A percentile compares a stretch with the other conserved stretches of the same genome.
Evolutionary conservation across 1,140 invertebrate species (phyloP).

Genomic region (Lysiphlebus fabarum): DNA sequence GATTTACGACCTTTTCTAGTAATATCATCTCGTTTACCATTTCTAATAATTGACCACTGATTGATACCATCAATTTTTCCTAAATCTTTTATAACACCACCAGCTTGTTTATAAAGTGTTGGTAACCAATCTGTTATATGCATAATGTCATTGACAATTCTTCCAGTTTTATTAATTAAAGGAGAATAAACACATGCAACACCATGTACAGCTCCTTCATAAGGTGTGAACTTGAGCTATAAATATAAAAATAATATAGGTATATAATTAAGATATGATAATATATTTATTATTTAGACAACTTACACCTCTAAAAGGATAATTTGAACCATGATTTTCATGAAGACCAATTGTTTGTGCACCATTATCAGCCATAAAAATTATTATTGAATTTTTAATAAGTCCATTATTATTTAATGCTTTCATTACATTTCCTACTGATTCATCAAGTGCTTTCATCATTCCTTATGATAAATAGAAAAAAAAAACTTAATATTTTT

Average conservation of each 20-base stretch:
- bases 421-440: constrained; percentile 60
- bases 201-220: constrained; percentile 68
- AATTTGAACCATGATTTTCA: constrained; percentile 66
- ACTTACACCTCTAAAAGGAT: constrained; percentile 64
- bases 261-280: background rate
- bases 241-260: constrained; percentile 17
- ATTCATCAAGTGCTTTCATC: constrained; percentile 64
- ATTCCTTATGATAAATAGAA: constrained; percentile 53
- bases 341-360: constrained; percentile 59
- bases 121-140: constrained; percentile 76
- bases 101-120: constrained; percentile 59
- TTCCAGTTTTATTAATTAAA: constrained; percentile 49
- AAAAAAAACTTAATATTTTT: constrained; percentile 28
- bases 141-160: constrained; percentile 61
- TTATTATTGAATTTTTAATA: constrained; percentile 66
- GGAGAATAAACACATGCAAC: constrained; percentile 61
- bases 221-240: constrained; percentile 50
- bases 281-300: background rate
- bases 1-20: constrained; percentile 17
- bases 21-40: background rate
- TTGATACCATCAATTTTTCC: constrained; percentile 51
- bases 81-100: constrained; percentile 48
- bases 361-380: constrained; percentile 73
- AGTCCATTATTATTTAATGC: constrained; percentile 54
- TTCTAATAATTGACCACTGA: constrained; percentile 51